Percentiles rank a stretch among this genome's conserved stretches.
Conservation (phyloP, 1,140 invertebrate genomes). For the Eurosta solidaginis region DNA sequence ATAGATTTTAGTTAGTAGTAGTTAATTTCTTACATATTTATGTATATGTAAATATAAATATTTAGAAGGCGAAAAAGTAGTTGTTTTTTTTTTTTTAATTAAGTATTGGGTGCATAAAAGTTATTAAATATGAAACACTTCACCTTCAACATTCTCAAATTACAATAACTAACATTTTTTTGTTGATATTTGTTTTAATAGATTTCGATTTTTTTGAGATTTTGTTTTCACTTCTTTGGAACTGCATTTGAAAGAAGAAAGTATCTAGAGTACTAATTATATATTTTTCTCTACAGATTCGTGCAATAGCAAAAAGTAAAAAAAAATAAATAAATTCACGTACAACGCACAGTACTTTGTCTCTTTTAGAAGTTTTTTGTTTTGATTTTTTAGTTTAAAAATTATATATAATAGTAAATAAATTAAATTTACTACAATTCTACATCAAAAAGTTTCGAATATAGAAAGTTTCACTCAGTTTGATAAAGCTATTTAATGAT, state of each 20-base stretch:
- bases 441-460: conserved; percentile 16
- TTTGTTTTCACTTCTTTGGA: neutral
- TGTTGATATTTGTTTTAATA: neutral
- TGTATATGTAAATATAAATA: neutral
- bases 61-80: conserved; percentile 20
- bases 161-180: neutral
- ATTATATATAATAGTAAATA: conserved; percentile 27
- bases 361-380: conserved; percentile 3
- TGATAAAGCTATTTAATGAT: conserved; percentile 34
- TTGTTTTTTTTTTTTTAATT: neutral
- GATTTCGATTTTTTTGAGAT: too few relatives aligned
- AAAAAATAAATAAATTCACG: conserved; percentile 6
- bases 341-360: conserved; percentile 4
- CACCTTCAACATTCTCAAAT: neutral
- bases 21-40: neutral
- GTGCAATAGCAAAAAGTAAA: conserved; percentile 29
- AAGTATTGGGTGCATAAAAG: neutral
- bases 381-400: neutral
- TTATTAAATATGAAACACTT: conserved; percentile 3
- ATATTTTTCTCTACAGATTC: neutral
- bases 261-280: neutral
- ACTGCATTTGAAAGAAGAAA: conserved; percentile 11
- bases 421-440: conserved; percentile 19
- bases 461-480: conserved; percentile 36
- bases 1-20: conserved; percentile 17